These are phyloP conservation scores for Cacoxenus indagator DNA, from an alignment of 2,888 invertebrate genomes.

Conservation along the genomic window DNA sequence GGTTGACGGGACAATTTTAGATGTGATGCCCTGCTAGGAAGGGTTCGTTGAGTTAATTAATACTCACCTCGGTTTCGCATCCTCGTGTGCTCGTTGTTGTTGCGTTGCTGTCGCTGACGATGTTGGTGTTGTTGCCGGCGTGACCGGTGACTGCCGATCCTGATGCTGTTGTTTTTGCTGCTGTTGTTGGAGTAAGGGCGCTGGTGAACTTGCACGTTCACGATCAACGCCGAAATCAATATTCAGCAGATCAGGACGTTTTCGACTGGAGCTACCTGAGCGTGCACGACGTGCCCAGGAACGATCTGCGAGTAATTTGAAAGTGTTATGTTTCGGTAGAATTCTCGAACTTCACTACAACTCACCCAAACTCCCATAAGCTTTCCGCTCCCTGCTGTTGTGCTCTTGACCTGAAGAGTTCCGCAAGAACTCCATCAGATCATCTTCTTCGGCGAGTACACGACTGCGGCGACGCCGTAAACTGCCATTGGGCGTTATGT, in stretches of 20 bases:
- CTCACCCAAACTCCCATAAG: constrained; percentile 85
- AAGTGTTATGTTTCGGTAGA: background rate
- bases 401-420: constrained; percentile 81
- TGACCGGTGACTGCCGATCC: constrained; percentile 47
- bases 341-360: background rate
- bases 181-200: constrained; percentile 72
- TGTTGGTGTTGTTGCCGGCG: constrained; percentile 45
- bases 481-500: constrained; percentile 91
- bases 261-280: constrained; percentile 77
- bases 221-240: constrained; percentile 82
- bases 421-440: constrained; percentile 88
- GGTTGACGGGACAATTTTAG: background rate
- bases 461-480: constrained; percentile 84
- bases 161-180: too few relatives aligned
- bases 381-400: constrained; percentile 79
- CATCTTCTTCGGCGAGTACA: constrained; percentile 86
- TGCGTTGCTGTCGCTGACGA: constrained; percentile 35
- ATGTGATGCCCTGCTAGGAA: background rate
- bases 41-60: constrained; percentile 25
- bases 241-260: constrained; percentile 83
- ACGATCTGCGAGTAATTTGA: constrained; percentile 75
- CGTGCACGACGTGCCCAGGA: constrained; percentile 88
- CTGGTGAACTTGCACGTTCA: constrained; percentile 80
- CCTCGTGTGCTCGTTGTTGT: constrained; percentile 65
- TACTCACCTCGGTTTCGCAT: constrained; percentile 75